These are phyloP conservation scores for Beroe ovata DNA, from an alignment of 37 sponge, comb jelly and placozoan genomes.

Conservation along the genomic window DNA sequence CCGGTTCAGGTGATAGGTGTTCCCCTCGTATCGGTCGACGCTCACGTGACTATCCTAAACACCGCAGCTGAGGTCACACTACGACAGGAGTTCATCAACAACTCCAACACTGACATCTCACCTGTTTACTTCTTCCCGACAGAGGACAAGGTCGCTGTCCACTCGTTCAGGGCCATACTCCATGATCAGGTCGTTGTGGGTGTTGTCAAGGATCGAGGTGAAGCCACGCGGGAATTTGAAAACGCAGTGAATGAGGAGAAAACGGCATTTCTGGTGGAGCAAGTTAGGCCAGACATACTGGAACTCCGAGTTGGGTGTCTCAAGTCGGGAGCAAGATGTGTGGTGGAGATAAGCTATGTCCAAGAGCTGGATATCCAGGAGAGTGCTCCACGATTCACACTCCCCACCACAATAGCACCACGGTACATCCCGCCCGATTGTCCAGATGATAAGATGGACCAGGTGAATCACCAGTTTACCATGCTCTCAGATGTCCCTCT, in stretches of 20 bases:
- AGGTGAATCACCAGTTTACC: neutral
- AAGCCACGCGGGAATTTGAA: constrained; percentile 74
- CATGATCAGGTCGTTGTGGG: constrained; percentile 74
- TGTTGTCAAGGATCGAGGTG: constrained; percentile 75
- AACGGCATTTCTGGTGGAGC: constrained; percentile 77
- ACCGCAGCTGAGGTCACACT: constrained; percentile 72
- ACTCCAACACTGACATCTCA: constrained; percentile 70
- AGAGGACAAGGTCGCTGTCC: constrained; percentile 77
- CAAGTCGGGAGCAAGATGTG: neutral
- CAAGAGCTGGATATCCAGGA: constrained; percentile 27
- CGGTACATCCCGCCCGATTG: constrained; percentile 65
- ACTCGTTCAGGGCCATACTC: constrained; percentile 72
- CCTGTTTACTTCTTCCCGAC: constrained; percentile 78
- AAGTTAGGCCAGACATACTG: constrained; percentile 79
- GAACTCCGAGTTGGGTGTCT: neutral
- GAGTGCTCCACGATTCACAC: constrained; percentile 43
- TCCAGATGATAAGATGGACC: constrained; percentile 14
- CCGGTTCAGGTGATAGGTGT: neutral
- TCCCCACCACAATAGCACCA: constrained; percentile 69
- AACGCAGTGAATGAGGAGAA: constrained; percentile 77
- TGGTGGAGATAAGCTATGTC: neutral
- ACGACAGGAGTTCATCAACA: constrained; percentile 74
- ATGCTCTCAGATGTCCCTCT: neutral
- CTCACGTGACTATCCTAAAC: constrained; percentile 67
- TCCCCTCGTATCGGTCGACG: constrained; percentile 73